These are phyloP conservation scores for Pseudochromis fuscus DNA, from an alignment of 2,797 vertebrate genomes.

Conservation along the genomic window DNA sequence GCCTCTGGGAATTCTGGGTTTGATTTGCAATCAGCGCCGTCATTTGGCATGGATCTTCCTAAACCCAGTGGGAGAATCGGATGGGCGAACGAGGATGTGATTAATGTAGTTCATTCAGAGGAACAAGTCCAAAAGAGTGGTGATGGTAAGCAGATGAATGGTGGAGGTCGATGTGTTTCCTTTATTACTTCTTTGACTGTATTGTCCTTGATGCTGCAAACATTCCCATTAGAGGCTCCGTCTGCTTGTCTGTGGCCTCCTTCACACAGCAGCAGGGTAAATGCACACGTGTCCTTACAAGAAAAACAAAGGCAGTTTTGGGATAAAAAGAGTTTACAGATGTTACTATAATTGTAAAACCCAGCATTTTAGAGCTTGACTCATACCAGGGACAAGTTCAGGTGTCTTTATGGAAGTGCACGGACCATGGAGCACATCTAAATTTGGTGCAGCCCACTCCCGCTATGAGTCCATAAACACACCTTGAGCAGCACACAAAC, in stretches of 20 bases:
- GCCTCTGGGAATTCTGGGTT: constrained; percentile 18
- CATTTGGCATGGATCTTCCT: constrained; percentile 39
- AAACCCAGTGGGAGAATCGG: constrained; percentile 24
- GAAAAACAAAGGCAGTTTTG: background rate
- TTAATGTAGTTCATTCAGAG: constrained; percentile 37
- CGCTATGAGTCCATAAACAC: too few relatives aligned
- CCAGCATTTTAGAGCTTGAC: background rate
- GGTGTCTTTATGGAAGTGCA: background rate
- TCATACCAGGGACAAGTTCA: background rate
- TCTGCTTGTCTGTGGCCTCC: background rate
- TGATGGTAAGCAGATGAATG: constrained; percentile 11
- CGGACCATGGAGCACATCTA: too few relatives aligned
- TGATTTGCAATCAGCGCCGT: constrained; percentile 42
- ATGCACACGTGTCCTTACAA: background rate
- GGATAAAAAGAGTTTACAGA: background rate
- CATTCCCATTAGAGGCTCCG: background rate
- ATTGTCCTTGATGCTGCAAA: background rate
- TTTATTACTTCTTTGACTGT: constrained; percentile 8
- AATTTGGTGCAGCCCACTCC: too few relatives aligned
- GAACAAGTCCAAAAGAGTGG: constrained; percentile 21
- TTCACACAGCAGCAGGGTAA: background rate
- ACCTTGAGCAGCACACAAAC: too few relatives aligned
- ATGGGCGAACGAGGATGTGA: constrained; percentile 19
- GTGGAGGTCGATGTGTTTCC: constrained; percentile 15
- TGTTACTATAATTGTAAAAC: background rate